Evolutionary conservation across 2,888 invertebrate species (phyloP), one percentile per base, ranked within the genome.

Genomic region (Apomyelois bistriatella): DNA sequence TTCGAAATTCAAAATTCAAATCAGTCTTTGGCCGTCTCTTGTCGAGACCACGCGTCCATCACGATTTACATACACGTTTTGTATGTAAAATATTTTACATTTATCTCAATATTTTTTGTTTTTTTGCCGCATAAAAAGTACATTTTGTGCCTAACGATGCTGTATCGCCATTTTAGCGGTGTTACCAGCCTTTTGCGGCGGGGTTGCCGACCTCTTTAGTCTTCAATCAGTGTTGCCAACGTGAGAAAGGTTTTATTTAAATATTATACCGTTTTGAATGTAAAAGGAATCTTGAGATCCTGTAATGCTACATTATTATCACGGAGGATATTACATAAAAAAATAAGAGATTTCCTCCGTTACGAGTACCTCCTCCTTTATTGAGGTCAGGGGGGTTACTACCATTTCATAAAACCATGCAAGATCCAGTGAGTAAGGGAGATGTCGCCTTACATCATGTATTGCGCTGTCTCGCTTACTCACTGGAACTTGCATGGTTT

Each of bases 1-100:
- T 67, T 70, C 72, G 67, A 68, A 75, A 80, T 84, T 79, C 86
- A 78, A 82, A 85, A 89, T 89, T 88, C 87, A 89, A 89, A 88
- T 88, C 87, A 85, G 82, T 86, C 81, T 75, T 65, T 69, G 73
- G 76, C 72, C 73, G 78, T 79, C 73, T 63, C 62, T 74, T 69
- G 78, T 67, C 72, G 70, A 66, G 70, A 60, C 72, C 78, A 72
- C 74, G 73, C 73, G 79, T 76, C 79, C 67, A 72, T 76, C 77
- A 72, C 55, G 60, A 88, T 89, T 86, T 85, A 83, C 88, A 87
- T 88, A 76, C 82, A 72, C 68, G 76, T 74, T 72, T 74, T 76
- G 77, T 79, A 81, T 81, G 80, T 78, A 74, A 77, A 77, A 69
- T 64, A 58, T 55, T 62, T 61, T 68, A 73, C 75, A 75, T 80